Evolutionary conservation across 2,888 invertebrate species (phyloP), one percentile per base, ranked within the genome.

Genomic region (Nasonovia ribisnigri): DNA sequence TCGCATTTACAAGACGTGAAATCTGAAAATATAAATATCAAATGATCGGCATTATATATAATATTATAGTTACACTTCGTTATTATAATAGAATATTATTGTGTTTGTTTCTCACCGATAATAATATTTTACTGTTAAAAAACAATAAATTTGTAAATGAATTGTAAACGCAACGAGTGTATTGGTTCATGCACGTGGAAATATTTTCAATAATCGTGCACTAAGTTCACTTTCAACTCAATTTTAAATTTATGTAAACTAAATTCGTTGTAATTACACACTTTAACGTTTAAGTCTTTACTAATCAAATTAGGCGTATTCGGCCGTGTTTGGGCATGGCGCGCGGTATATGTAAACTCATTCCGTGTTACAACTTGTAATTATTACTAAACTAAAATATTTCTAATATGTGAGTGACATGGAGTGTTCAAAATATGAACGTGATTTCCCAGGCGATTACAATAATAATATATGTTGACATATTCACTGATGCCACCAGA

Each of bases 231-330:
- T n/a, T 46, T 54, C 36, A 51, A 88, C 51, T 54, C 88, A 36
- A 42, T 57, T 88, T 57, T 54, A 54, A 36, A 42, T 57, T 88
- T 57, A 88, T 88, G 88, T 10, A 42, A 88, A 88, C 43, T 26
- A 29, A 88, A 54, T 57, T 42, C 57, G 29, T 29, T 57, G 26
- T 54, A n/a, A 77, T 77, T 77, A 77, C 36, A 77, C 77, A 51
- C 26, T 57, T 88, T 5, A 26, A 57, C 42, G 88, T 88, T 57
- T 43, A 88, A 57, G 88, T 88, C 77, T 77, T 77, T 24, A 77
- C 36, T 77, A 8, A 20, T 77, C 36, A 20, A 77, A 77, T 77
- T 77, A 77, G 20, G 8, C 36, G 36, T 36, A 20, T 36, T 77
- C 8, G 36, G 36, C 2, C 6, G 36, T 36, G 36, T 36, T 36